phyloP scores from a whole-genome alignment of 2,113 vertebrate genomes.

The Collichthys lucidus region DNA sequence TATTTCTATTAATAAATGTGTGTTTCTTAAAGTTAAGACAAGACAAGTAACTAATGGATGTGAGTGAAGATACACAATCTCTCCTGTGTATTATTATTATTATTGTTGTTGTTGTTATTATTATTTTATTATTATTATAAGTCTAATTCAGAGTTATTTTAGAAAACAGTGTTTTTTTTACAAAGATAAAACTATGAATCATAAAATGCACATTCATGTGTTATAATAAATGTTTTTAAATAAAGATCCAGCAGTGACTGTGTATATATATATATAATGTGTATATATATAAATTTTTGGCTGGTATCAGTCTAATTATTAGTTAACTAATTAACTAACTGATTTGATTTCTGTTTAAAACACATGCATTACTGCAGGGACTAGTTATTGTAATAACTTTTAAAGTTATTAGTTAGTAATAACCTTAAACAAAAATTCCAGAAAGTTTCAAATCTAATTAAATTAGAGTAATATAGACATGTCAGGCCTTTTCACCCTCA shows the following conservation, averaged over 20 bases:
- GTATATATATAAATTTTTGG: too few relatives aligned
- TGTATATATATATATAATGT: not conserved
- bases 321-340: not conserved
- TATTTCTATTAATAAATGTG: not conserved
- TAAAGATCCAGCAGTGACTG: not conserved
- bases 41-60: not conserved
- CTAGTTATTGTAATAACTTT: not conserved
- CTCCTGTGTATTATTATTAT: not conserved
- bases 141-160: too few relatives aligned
- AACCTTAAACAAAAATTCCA: not conserved
- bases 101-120: not conserved
- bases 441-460: not conserved
- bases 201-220: not conserved
- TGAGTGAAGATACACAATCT: not conserved
- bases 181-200: not conserved
- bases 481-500: not conserved
- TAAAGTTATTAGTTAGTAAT: not conserved
- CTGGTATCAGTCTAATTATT: not conserved
- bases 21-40: not conserved
- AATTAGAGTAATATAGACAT: not conserved
- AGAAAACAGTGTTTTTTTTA: not conserved
- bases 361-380: not conserved
- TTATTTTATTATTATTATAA: not conserved
- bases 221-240: not conserved
- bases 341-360: not conserved